Base-by-base conservation (phyloP, 2,888 invertebrate species). In the Chydorus sphaericus region DNA sequence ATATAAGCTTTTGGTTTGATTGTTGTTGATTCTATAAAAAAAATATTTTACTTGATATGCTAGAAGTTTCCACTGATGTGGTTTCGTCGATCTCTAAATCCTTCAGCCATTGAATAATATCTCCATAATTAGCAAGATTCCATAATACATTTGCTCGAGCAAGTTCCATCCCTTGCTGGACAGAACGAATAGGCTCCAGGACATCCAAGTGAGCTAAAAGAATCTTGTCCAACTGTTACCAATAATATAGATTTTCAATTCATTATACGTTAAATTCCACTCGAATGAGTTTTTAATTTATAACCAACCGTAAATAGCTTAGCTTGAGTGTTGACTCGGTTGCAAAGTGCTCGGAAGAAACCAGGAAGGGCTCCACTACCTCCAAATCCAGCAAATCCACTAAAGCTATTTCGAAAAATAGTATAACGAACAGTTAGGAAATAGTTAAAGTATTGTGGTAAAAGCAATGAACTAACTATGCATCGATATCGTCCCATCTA, bases 131-230 rank as follows among this genome's bases (percentile, higher is more conserved):
- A 49, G 73, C 74, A 53, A 81, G 73, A 77, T 85, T 82, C 92
- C 92, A 93, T 61, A 80, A 77, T 0, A 90, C 82, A 67, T 91
- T 90, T 3, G 83, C 81, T 61, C 82, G 78, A 0, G 83, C 82
- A 54, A 82, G 79, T 66, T 92, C 92, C 8, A 90, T 69, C 0
- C 85, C 81, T 70, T 91, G 91, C 58, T 81, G 78, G 0, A 86
- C 79, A 0, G 85, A 81, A 60, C 87, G 77, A 0, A 81, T 73
- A 16, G 82, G 80, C 0, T 84, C 83, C 11, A 85, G 73, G 57
- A 85, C 82, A 44, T 77, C 75, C 58, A 76, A 73, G 55, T 78
- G 78, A 55, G 77, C 76, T 1, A 71, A 70, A 2, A 81, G 75
- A 65, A 88, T 88, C 48, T 79, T 74, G 66, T 79, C 75, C 58